phyloP scores from a whole-genome alignment of 2,113 vertebrate genomes.

The Empidonax traillii region DNA sequence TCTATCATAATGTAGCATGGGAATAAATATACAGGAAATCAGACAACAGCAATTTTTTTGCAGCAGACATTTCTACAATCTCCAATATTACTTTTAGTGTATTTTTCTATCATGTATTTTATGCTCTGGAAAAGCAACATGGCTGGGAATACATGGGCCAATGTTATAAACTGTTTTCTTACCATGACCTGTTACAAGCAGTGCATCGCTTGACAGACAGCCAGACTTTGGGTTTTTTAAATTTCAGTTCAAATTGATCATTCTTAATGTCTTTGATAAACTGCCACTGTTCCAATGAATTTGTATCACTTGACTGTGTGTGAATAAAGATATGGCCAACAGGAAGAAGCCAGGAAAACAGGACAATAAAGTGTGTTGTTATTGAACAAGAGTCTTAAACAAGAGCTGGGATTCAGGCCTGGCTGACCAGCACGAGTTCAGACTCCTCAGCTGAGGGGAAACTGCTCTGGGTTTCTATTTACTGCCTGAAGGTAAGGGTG shows the following conservation, averaged over 20 bases:
- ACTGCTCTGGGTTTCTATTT: not conserved
- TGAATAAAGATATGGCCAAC: not conserved
- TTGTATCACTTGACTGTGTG: constrained; percentile 10
- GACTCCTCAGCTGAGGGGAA: not conserved
- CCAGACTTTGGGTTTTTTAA: not conserved
- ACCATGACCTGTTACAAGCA: not conserved
- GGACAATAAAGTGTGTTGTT: not conserved
- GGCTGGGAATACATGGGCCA: not conserved
- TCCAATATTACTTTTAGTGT: not conserved
- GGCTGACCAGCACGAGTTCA: not conserved
- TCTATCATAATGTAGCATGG: not conserved
- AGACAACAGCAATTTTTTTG: constrained; percentile 52
- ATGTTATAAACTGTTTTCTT: not conserved
- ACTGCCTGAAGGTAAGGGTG: not conserved
- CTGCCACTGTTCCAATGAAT: constrained; percentile 14
- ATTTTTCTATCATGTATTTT: constrained; percentile 27
- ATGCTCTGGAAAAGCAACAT: not conserved
- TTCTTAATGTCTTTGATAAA: constrained; percentile 23
- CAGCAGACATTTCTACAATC: constrained; percentile 28
- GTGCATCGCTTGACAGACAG: not conserved
- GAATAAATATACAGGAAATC: not conserved
- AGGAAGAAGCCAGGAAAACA: constrained; percentile 3
- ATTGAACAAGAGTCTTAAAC: not conserved
- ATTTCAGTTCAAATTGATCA: not conserved
- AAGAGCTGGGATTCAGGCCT: not conserved